Percentiles rank a stretch among this genome's conserved stretches.
Conservation (phyloP, 2,888 invertebrate genomes). For the Julus scanicus region DNA sequence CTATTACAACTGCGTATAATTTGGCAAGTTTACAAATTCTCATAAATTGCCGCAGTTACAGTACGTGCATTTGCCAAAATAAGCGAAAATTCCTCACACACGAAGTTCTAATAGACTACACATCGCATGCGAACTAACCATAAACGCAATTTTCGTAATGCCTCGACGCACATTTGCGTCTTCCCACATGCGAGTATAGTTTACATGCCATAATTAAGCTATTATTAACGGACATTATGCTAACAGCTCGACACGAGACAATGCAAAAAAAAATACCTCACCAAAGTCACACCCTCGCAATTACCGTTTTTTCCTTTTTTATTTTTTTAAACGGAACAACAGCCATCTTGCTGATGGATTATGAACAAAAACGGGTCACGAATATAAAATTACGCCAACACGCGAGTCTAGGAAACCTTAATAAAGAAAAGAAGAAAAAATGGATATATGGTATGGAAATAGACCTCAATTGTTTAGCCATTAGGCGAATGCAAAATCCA, state of each 20-base stretch:
- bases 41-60: neutral
- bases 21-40: neutral
- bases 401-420: neutral
- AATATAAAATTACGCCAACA: neutral
- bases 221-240: slow-evolving; percentile 16
- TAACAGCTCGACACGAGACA: slow-evolving; percentile 30
- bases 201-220: neutral
- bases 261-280: neutral
- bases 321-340: neutral
- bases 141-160: slow-evolving; percentile 13
- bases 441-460: neutral
- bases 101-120: neutral
- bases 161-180: slow-evolving; percentile 12
- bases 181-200: neutral
- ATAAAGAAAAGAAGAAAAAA: neutral
- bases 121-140: neutral
- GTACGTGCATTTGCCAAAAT: neutral
- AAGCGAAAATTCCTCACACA: neutral
- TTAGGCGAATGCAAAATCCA: neutral
- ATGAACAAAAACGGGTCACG: slow-evolving; percentile 1
- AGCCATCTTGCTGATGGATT: neutral
- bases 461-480: neutral
- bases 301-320: neutral
- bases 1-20: neutral
- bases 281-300: slow-evolving; percentile 27